Evolutionary conservation across 2,888 invertebrate species (phyloP), one percentile per base, ranked within the genome.

Genomic region (Lutraria lutraria): DNA sequence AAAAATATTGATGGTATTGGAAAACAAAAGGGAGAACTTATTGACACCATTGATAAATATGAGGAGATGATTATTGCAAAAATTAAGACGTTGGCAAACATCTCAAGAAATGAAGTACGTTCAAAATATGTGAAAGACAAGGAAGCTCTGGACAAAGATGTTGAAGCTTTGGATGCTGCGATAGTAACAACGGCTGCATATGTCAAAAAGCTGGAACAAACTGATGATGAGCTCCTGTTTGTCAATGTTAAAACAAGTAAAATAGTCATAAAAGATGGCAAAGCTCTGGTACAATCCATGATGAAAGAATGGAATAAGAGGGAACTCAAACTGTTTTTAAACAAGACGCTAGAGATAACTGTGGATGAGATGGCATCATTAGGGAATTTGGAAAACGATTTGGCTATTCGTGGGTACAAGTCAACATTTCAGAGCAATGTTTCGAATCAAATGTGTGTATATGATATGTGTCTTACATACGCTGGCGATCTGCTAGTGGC

Each of bases 121-220:
- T 83, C 83, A 34, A 43, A 63, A 83, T 68, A 83, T n/a, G 83
- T 68, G 43, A 63, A 68, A 54, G 43, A 83, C 43, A 63, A 83
- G 56, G 63, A 60, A 25, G 43, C 83, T 43, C 63, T 83, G 4
- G 63, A 83, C 12, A 83, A 43, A 12, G 63, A 83, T 29, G 63
- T 63, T 63, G 34, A 63, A 15, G 63, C 63, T 21, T 43, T 83
- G n/a, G 83, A 68, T 21, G 68, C 63, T 63, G 83, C 43, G 12
- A 83, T 83, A 13, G 43, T 63, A 43, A 43, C 83, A 83, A 43
- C 60, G 15, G 63, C 63, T 4, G 68, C 60, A 68, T 63, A 63
- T 6, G 4, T 63, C 21, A 34, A 21, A 4, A 43, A 43, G 43
- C n/a, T n/a, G n/a, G n/a, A n/a, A n/a, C n/a, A n/a, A n/a, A n/a